A percentile compares a stretch with the other conserved stretches of the same genome.
Conservation (phyloP, 2,797 vertebrate genomes). For the Poecilia wingei region DNA sequence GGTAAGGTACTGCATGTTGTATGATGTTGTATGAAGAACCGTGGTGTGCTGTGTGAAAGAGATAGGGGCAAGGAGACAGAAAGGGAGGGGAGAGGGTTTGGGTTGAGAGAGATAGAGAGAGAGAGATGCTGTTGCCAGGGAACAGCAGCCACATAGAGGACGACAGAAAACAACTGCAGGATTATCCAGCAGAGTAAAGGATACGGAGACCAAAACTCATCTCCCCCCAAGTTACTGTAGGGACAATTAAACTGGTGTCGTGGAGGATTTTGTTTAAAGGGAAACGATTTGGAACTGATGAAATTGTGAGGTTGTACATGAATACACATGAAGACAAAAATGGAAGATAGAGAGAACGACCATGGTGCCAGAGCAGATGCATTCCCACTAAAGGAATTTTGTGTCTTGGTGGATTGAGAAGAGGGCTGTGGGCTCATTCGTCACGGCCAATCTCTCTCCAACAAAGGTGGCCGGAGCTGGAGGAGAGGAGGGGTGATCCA, state of each 20-base stretch:
- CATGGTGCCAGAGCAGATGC: slow-evolving; percentile 65
- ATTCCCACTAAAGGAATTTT: slow-evolving; percentile 67
- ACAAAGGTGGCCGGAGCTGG: slow-evolving; percentile 70
- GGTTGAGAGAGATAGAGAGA: slow-evolving; percentile 35
- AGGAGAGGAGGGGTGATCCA: slow-evolving; percentile 43
- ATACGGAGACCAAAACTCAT: slow-evolving; percentile 29
- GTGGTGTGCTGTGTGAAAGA: slow-evolving; percentile 36
- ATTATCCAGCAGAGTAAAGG: slow-evolving; percentile 51
- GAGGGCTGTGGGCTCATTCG: slow-evolving; percentile 56
- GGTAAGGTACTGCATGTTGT: slow-evolving; percentile 61
- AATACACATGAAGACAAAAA: slow-evolving; percentile 23
- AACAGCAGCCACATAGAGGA: slow-evolving; percentile 69
- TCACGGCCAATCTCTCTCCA: slow-evolving; percentile 58
- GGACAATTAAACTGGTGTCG: slow-evolving; percentile 34
- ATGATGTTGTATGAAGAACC: slow-evolving; percentile 39
- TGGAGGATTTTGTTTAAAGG: slow-evolving; percentile 22
- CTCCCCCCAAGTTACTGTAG: slow-evolving; percentile 22
- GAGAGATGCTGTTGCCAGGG: slow-evolving; percentile 76
- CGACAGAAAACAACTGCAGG: slow-evolving; percentile 53
- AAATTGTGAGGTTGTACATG: slow-evolving; percentile 24
- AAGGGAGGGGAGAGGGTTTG: slow-evolving; percentile 44
- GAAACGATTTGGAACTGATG: slow-evolving; percentile 16
- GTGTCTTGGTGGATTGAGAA: slow-evolving; percentile 53
- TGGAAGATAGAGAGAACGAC: neutral
- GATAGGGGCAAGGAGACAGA: slow-evolving; percentile 33